Evolutionary conservation across 2,113 vertebrate genomes (phyloP).

Genomic region (Coryphaenoides rupestris): DNA sequence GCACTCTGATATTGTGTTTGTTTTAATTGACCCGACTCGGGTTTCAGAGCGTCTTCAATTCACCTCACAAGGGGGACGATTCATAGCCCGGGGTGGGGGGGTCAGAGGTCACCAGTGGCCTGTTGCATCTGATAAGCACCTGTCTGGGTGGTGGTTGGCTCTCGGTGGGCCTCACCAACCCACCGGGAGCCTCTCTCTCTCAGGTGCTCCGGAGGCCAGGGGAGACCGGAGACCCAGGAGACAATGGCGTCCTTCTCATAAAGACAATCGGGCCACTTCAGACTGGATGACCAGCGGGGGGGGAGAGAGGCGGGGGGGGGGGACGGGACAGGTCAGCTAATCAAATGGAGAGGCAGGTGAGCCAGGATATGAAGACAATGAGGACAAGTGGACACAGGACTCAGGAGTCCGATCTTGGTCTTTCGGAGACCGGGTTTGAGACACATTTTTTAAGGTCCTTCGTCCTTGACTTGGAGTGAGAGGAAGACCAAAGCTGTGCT

Average conservation of each 20-base stretch:
- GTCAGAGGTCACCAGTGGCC: conserved; percentile 70
- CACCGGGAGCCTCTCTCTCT: conserved; percentile 38
- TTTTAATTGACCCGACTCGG: conserved; percentile 53
- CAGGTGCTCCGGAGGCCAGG: background rate
- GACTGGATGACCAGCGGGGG: conserved; percentile 11
- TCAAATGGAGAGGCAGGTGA: too few relatives aligned
- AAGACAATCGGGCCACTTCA: conserved; percentile 65
- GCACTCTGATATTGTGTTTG: conserved; percentile 19
- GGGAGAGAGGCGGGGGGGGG: conserved; percentile 41
- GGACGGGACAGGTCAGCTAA: background rate
- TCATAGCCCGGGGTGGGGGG: conserved; percentile 52
- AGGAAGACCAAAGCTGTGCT: too few relatives aligned
- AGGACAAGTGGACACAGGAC: too few relatives aligned
- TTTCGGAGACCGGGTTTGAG: too few relatives aligned
- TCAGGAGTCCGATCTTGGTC: too few relatives aligned
- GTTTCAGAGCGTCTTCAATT: conserved; percentile 48
- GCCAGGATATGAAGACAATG: too few relatives aligned
- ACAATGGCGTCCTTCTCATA: conserved; percentile 53
- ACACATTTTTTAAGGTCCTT: too few relatives aligned
- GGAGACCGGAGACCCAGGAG: conserved; percentile 39
- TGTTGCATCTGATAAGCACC: conserved; percentile 70
- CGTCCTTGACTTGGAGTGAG: too few relatives aligned
- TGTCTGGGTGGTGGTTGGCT: conserved; percentile 56
- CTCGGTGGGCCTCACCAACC: too few relatives aligned
- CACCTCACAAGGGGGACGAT: conserved; percentile 57